Conservation (phyloP, 2,113 vertebrate species). For the Brachyhypopomus gauderio region DNA sequence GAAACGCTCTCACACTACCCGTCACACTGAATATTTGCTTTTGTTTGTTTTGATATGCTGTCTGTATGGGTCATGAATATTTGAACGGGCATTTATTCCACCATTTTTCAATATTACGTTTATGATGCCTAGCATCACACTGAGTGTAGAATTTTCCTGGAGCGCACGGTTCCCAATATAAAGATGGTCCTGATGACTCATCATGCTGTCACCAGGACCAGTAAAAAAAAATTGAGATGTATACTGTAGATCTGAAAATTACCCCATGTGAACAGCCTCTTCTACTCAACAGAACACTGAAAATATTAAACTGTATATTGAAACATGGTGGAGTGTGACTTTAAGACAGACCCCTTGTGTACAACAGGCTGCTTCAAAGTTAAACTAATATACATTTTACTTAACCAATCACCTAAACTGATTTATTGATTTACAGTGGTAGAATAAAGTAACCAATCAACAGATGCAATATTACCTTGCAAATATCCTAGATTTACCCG, state of each 20-base stretch:
- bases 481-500: slow-evolving; percentile 99
- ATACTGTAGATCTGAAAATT: not conserved
- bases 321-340: slow-evolving; percentile 31
- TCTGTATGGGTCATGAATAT: slow-evolving; percentile 34
- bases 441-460: slow-evolving; percentile 47
- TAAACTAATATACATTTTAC: not conserved
- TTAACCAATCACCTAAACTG: not conserved
- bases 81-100: not conserved
- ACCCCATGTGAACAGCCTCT: not conserved
- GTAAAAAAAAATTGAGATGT: not conserved
- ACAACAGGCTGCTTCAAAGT: not conserved
- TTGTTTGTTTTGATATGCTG: slow-evolving; percentile 38
- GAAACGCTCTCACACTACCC: not conserved
- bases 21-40: not conserved
- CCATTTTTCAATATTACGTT: slow-evolving; percentile 43
- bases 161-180: not conserved
- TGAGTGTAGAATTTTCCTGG: not conserved
- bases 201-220: not conserved
- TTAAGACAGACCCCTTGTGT: not conserved
- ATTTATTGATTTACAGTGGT: slow-evolving; percentile 16
- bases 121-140: not conserved
- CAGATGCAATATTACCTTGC: slow-evolving; percentile 88
- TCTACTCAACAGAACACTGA: not conserved
- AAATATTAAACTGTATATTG: slow-evolving; percentile 5
- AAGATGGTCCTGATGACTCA: slow-evolving; percentile 4